Evolutionary conservation across 2,797 vertebrate species (phyloP).

Genomic region (Enteromius viviparus): DNA sequence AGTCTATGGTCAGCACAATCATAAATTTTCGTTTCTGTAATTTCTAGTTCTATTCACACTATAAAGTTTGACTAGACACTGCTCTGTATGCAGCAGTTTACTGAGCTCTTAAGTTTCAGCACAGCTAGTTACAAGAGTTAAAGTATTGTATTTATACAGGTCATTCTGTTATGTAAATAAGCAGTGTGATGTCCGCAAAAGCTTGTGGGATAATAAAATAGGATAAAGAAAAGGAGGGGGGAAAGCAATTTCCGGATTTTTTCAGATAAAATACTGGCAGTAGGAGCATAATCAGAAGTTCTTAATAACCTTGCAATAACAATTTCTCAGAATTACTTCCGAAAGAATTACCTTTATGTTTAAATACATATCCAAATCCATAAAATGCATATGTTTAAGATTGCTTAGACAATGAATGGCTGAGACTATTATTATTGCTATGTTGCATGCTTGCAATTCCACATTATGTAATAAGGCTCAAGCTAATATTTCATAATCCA

Average conservation of each 20-base stretch:
- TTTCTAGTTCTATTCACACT: not conserved
- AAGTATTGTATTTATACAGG: not conserved
- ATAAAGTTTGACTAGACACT: not conserved
- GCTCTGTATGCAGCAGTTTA: not conserved
- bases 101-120: not conserved
- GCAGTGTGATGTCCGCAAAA: not conserved
- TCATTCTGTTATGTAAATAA: constrained; percentile 19
- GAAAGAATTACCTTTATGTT: not conserved
- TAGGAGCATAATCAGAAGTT: not conserved
- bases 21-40: not conserved
- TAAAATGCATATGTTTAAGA: not conserved
- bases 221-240: not conserved
- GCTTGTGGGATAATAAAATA: not conserved
- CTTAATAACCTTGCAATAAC: not conserved
- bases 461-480: constrained; percentile 12
- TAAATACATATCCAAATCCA: not conserved
- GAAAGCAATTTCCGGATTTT: not conserved
- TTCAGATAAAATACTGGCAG: constrained; percentile 10
- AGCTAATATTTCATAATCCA: constrained; percentile 40
- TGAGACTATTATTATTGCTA: not conserved
- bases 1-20: not conserved
- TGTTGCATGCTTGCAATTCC: constrained; percentile 2
- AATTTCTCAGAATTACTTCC: not conserved
- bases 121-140: not conserved
- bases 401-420: not conserved